A percentile compares a stretch with the other conserved stretches of the same genome.
phyloP scores from a whole-genome alignment of 2,797 vertebrate genomes.

The Pyrocephalus nanus region DNA sequence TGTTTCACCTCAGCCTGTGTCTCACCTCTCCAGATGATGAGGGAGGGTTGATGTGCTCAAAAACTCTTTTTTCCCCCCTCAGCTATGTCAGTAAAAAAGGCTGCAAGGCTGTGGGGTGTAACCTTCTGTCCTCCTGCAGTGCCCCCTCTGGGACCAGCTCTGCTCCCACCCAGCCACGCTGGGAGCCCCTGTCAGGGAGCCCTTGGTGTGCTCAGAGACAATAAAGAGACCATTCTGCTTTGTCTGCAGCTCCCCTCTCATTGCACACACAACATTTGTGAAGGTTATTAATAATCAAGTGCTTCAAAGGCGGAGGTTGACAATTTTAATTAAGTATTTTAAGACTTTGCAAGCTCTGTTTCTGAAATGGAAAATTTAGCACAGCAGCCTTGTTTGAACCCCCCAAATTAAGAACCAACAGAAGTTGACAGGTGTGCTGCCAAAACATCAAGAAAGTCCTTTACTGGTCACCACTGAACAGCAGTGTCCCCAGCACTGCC shows the following conservation, averaged over 20 bases:
- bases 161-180: background rate
- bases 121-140: background rate
- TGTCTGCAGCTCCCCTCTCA: background rate
- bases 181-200: background rate
- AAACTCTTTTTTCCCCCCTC: background rate
- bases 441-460: background rate
- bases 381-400: background rate
- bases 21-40: background rate
- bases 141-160: background rate
- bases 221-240: background rate
- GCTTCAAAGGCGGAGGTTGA: background rate
- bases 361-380: background rate
- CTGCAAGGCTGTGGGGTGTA: background rate
- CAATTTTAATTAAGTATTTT: background rate
- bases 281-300: background rate
- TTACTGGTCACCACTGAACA: background rate
- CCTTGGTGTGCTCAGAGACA: background rate
- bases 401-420: background rate
- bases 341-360: conserved; percentile 1
- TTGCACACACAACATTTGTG: background rate
- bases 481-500: background rate
- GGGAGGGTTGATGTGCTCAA: background rate
- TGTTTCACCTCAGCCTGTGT: background rate
- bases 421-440: background rate
- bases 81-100: background rate